These are phyloP conservation scores for Dryococelus australis DNA, from an alignment of 2,888 invertebrate genomes.

Conservation along the genomic window DNA sequence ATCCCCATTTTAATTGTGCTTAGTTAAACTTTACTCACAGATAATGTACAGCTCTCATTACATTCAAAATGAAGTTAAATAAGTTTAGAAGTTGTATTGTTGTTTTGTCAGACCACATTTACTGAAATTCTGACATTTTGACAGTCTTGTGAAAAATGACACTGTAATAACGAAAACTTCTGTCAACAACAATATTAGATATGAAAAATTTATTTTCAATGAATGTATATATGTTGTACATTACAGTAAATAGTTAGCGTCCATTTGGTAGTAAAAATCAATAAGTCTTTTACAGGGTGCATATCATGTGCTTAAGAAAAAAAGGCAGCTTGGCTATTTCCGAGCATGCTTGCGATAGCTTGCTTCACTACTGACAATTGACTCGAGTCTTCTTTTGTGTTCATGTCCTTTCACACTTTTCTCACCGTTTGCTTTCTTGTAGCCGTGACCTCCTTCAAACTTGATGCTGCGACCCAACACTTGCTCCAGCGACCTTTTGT, in stretches of 20 bases:
- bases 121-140: too few species aligned
- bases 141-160: too few species aligned
- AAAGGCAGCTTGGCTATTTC: background rate
- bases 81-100: too few species aligned
- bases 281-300: background rate
- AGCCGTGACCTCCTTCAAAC: conserved; percentile 27
- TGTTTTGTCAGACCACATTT: too few species aligned
- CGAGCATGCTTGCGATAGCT: conserved; percentile 2
- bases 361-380: background rate
- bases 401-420: background rate
- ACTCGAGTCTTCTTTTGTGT: background rate
- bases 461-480: conserved; percentile 34
- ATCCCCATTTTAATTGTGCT: too few species aligned
- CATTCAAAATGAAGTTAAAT: too few species aligned
- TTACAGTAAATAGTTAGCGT: background rate
- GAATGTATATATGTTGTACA: background rate
- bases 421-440: background rate
- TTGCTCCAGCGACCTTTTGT: background rate
- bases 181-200: too few species aligned
- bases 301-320: background rate
- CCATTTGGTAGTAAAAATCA: background rate
- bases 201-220: background rate
- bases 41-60: too few species aligned
- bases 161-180: too few species aligned
- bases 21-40: too few species aligned